Evolutionary conservation across 2,888 invertebrate genomes (phyloP), one percentile per base, ranked within the genome.

Genomic region (Cetonia aurata): DNA sequence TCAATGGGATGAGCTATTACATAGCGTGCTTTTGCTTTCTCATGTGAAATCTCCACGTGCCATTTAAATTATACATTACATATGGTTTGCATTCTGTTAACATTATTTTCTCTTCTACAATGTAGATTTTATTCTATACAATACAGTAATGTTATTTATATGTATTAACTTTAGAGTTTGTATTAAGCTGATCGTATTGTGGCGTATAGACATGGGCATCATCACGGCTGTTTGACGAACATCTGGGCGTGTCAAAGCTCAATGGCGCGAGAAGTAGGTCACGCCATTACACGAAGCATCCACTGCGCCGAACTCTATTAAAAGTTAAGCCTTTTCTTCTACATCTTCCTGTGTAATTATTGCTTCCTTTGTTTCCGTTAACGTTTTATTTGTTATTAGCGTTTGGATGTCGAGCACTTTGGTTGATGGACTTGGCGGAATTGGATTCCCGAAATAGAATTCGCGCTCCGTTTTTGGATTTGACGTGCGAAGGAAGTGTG

Each of bases 361-460:
- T 52, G 12, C 50, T 46, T 65, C 62, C 33, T 65, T 60, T 50
- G 50, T 65, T 65, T 50, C 41, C 50, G 50, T 65, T 65, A 65
- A 33, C 12, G 41, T 33, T 62, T 62, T 48, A 62, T 37, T 6
- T 37, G 6, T 37, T 37, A 37, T 62, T 50, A 48, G 15, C 9
- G 15, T 48, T n/a, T 13, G 37, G 31, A 10, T 13, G 37, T 31
- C 33, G 31, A 46, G 50, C 62, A 65, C 62, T 65, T 65, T 65
- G 12, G 37, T 41, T 65, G 62, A 65, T 65, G 62, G 31, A 50
- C 37, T n/a, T 17, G 10, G 17, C 48, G 48, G 37, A 65, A 65
- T 65, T 50, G 37, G 62, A 6, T 17, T 15, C 37, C 37, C 12
- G 33, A 65, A 65, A 37, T 65, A 52, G 62, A 12, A 19, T 31